Evolutionary conservation across 1,140 invertebrate genomes (phyloP).

Genomic region (Euglossa dilemma): DNA sequence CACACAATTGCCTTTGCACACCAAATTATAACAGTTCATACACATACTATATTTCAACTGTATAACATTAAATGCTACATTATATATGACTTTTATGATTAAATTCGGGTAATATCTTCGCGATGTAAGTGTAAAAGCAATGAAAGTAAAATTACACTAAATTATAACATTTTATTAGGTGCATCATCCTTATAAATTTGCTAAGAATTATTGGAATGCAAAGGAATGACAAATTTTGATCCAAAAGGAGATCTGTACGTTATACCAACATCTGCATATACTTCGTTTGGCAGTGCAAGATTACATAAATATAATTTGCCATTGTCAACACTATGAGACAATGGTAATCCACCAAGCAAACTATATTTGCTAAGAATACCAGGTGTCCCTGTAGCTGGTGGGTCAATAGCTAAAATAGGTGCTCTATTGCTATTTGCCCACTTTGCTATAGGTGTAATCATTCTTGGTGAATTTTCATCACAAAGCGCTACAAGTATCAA

Average conservation of each 20-base stretch:
- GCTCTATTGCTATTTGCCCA: slow-evolving; percentile 90
- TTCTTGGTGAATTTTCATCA: slow-evolving; percentile 76
- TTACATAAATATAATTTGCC: slow-evolving; percentile 94
- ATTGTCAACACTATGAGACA: slow-evolving; percentile 87
- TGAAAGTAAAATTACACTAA: slow-evolving; percentile 18
- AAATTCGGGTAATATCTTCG: slow-evolving; percentile 4
- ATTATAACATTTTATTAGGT: slow-evolving; percentile 35
- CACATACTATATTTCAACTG: slow-evolving; percentile 18
- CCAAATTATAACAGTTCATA: slow-evolving; percentile 25
- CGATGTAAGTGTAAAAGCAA: slow-evolving; percentile 11
- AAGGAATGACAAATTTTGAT: slow-evolving; percentile 92
- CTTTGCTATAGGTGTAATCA: slow-evolving; percentile 81
- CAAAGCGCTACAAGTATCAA: slow-evolving; percentile 88
- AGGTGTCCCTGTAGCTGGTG: slow-evolving; percentile 86
- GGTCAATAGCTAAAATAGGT: slow-evolving; percentile 92
- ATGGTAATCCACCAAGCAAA: slow-evolving; percentile 89
- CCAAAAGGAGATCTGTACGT: slow-evolving; percentile 94
- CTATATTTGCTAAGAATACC: slow-evolving; percentile 89
- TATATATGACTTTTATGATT: neutral
- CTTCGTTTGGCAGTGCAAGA: slow-evolving; percentile 90
- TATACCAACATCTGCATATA: slow-evolving; percentile 90
- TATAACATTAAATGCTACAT: slow-evolving; percentile 33
- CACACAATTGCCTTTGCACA: slow-evolving; percentile 10
- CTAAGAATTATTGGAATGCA: slow-evolving; percentile 86
- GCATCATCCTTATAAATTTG: slow-evolving; percentile 56